Evolutionary conservation across 1,140 invertebrate species (phyloP).

Genomic region (Macrostomum lignano): DNA sequence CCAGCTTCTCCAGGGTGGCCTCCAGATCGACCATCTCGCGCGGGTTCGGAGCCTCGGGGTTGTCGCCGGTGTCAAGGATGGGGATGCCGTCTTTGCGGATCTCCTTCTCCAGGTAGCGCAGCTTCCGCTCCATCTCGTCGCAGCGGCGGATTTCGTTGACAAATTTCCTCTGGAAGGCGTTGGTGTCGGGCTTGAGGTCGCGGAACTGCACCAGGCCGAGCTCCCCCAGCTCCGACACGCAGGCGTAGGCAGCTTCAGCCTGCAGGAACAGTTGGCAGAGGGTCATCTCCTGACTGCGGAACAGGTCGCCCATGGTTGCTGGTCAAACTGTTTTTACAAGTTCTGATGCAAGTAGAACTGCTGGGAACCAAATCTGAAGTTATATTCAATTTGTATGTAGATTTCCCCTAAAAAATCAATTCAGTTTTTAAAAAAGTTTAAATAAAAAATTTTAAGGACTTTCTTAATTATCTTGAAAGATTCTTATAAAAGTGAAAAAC

Average conservation of each 20-base stretch:
- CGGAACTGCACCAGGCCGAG: conserved; percentile 26
- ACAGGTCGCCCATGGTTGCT: conserved; percentile 29
- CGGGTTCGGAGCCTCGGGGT: conserved; percentile 71
- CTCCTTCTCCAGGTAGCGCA: conserved; percentile 60
- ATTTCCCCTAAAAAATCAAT: too few species aligned
- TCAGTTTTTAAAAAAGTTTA: too few species aligned
- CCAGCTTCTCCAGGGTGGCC: conserved; percentile 28
- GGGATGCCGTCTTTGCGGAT: conserved; percentile 73
- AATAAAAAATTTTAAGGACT: too few species aligned
- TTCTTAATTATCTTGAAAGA: too few species aligned
- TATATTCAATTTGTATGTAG: too few species aligned
- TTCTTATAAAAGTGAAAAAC: too few species aligned
- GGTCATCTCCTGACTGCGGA: conserved; percentile 30
- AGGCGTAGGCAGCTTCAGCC: conserved; percentile 23
- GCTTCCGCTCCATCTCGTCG: conserved; percentile 28
- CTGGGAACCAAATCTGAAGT: too few species aligned
- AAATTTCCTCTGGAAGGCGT: conserved; percentile 33
- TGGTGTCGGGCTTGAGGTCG: conserved; percentile 27
- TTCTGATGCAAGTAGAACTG: too few species aligned
- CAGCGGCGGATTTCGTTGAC: conserved; percentile 31
- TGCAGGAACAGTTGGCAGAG: conserved; percentile 29
- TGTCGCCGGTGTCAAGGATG: conserved; percentile 64
- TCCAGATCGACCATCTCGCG: conserved; percentile 83
- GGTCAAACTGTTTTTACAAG: too few species aligned
- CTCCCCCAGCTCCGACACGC: conserved; percentile 27